Conservation (phyloP, 2,113 vertebrate genomes). For the Apodemus sylvaticus region DNA sequence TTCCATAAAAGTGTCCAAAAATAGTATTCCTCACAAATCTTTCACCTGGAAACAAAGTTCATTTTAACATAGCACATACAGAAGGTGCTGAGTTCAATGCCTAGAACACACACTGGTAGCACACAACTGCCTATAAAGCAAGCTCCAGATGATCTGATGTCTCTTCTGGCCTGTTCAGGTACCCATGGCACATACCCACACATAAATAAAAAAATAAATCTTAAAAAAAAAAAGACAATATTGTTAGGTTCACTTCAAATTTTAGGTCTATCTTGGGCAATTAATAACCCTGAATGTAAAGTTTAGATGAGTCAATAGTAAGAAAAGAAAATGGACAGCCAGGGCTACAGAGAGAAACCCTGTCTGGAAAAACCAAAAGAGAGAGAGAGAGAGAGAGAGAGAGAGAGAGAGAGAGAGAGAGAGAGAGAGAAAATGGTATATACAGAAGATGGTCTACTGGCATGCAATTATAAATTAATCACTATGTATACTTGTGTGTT, state of each 20-base stretch:
- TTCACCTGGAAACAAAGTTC: not conserved
- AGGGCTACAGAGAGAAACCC: too few relatives aligned
- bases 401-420: too few relatives aligned
- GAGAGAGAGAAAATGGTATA: too few relatives aligned
- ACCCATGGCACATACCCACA: not conserved
- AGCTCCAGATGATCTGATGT: not conserved
- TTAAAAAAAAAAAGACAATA: too few relatives aligned
- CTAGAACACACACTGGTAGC: not conserved
- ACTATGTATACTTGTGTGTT: not conserved
- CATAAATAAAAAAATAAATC: not conserved
- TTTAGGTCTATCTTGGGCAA: slow-evolving; percentile 8
- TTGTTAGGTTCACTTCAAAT: not conserved
- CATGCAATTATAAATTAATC: not conserved
- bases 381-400: too few relatives aligned
- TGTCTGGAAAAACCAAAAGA: too few relatives aligned
- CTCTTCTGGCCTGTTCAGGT: not conserved
- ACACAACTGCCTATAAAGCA: not conserved
- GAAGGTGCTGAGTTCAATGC: not conserved
- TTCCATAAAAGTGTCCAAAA: slow-evolving; percentile 19
- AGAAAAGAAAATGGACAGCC: slow-evolving; percentile 20
- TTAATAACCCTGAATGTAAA: not conserved
- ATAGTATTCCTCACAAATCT: not conserved
- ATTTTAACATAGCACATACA: not conserved
- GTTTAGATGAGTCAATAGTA: not conserved
- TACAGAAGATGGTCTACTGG: not conserved